Conservation (phyloP, 2,113 vertebrate species). For the Drymodes brunneopygia region DNA sequence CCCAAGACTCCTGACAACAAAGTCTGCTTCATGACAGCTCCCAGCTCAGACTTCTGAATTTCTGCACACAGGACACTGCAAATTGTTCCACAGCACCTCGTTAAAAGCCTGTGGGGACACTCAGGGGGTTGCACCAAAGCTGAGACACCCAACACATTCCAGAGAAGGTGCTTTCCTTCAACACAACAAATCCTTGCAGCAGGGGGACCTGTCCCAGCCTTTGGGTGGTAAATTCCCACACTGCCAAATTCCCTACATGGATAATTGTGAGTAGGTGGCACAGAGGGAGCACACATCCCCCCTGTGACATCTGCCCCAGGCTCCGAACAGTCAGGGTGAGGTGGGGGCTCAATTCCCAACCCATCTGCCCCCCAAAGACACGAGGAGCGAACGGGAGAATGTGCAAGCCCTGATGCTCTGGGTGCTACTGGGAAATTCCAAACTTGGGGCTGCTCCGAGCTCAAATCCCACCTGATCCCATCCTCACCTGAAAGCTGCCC, state of each 20-base stretch:
- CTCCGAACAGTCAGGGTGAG: not conserved
- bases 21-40: not conserved
- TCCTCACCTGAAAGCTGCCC: not conserved
- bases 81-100: slow-evolving; percentile 28
- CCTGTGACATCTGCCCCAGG: not conserved
- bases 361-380: not conserved
- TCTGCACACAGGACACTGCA: slow-evolving; percentile 12
- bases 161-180: slow-evolving; percentile 54
- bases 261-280: not conserved
- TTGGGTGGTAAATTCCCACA: not conserved
- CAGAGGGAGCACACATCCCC: not conserved
- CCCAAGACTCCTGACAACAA: not conserved
- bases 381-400: fast-evolving
- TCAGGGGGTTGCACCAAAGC: slow-evolving; percentile 4
- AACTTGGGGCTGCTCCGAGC: not conserved
- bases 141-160: slow-evolving; percentile 42
- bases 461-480: fast-evolving
- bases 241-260: slow-evolving; percentile 5
- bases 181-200: slow-evolving; percentile 5
- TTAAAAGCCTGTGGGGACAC: slow-evolving; percentile 34
- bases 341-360: fast-evolving
- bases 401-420: not conserved
- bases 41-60: not conserved
- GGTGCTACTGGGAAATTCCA: not conserved
- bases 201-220: not conserved